A percentile compares a stretch with the other conserved stretches of the same genome.
Evolutionary conservation across 2,888 invertebrate genomes (phyloP).

Genomic region (Monochamus alternatus): DNA sequence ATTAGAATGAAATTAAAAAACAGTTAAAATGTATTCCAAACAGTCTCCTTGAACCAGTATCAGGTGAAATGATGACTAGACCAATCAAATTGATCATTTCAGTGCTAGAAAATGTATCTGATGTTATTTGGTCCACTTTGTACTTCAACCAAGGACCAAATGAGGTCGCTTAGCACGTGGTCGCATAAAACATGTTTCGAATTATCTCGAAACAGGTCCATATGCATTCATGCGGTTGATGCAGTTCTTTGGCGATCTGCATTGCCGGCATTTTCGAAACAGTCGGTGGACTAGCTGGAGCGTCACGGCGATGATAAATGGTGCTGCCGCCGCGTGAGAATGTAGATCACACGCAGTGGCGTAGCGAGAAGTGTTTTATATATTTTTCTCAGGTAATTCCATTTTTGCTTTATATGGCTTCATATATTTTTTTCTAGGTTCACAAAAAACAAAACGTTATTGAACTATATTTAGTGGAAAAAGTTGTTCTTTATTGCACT

Average conservation of each 20-base stretch:
- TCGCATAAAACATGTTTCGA: slow-evolving; percentile 25
- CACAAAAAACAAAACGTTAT: too few relatives aligned
- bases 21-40: too few relatives aligned
- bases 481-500: too few relatives aligned
- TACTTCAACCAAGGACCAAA: not conserved
- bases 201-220: slow-evolving; percentile 19
- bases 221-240: slow-evolving; percentile 21
- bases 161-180: slow-evolving; percentile 31
- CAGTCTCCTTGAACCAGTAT: too few relatives aligned
- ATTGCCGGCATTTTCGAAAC: slow-evolving; percentile 7
- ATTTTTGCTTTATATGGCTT: too few relatives aligned
- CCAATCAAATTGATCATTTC: too few relatives aligned
- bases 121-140: not conserved
- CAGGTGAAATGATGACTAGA: too few relatives aligned
- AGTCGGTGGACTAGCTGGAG: not conserved
- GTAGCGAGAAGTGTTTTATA: not conserved
- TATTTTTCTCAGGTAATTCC: too few relatives aligned
- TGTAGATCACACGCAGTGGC: not conserved
- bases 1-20: too few relatives aligned
- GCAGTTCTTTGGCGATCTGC: slow-evolving; percentile 15
- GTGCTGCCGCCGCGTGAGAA: not conserved
- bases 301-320: not conserved
- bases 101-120: too few relatives aligned
- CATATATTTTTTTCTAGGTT: too few relatives aligned
- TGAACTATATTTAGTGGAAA: too few relatives aligned